These are phyloP conservation scores for Epinotia nisella DNA, from an alignment of 2,888 invertebrate species.

Conservation along the genomic window DNA sequence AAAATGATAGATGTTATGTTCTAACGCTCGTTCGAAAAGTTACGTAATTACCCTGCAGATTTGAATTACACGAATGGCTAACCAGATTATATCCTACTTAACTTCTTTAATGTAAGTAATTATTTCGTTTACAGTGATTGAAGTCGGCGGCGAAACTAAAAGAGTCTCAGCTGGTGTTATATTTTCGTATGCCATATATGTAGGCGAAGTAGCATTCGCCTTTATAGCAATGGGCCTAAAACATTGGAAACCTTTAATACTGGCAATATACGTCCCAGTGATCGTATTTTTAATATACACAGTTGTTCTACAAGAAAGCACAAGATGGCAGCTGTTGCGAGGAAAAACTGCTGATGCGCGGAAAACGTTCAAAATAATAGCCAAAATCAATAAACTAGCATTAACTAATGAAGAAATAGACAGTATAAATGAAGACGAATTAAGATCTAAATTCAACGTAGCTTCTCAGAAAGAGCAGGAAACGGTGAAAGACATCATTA, in stretches of 20 bases:
- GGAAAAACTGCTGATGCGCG: conserved; percentile 66
- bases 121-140: conserved; percentile 66
- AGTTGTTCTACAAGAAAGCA: conserved; percentile 66
- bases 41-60: too few species aligned
- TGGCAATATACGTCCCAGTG: conserved; percentile 65
- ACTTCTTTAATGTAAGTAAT: conserved; percentile 5
- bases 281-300: conserved; percentile 61
- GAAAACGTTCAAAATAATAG: conserved; percentile 59
- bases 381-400: conserved; percentile 64
- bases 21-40: too few species aligned
- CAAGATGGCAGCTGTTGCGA: conserved; percentile 71
- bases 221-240: conserved; percentile 66
- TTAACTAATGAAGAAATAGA: conserved; percentile 61
- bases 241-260: conserved; percentile 69
- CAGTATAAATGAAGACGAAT: conserved; percentile 60
- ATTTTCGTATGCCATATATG: conserved; percentile 69
- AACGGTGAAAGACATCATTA: conserved; percentile 62
- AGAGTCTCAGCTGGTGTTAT: conserved; percentile 69
- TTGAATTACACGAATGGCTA: too few species aligned
- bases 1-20: too few species aligned
- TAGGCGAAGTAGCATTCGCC: conserved; percentile 70
- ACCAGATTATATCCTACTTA: too few species aligned
- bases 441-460: conserved; percentile 63
- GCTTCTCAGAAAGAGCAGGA: conserved; percentile 66
- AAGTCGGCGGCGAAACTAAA: conserved; percentile 72